Evolutionary conservation across 1,140 invertebrate genomes (phyloP), one percentile per base, ranked within the genome.

Genomic region (Lordiphosa mommai): DNA sequence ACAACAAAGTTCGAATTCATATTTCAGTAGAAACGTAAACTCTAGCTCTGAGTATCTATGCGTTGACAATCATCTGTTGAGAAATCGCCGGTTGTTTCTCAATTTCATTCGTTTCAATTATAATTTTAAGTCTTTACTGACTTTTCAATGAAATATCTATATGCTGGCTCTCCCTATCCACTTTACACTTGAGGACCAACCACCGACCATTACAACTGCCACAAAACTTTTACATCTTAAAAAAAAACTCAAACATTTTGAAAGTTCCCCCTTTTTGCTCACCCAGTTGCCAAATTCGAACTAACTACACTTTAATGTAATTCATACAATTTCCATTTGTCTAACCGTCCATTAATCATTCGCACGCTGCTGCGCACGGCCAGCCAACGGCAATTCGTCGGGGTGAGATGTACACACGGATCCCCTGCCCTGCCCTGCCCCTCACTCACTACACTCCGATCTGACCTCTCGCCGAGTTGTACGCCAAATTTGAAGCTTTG

Each of bases 231-330:
- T 61, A 51, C 38, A 47, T 60, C 52, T 67, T 77, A 71, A 34
- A 12, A 40, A 47, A 46, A 48, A 67, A 30, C 34, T 13, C 13
- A 10, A 57, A 49, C 41, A 60, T 70, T 65, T 74, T 29, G 44
- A 66, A 65, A 82, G 56, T 66, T 74, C 27, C 12, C 14, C 8
- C 32, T 27, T 23, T 47, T 32, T 2, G 5, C 2, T 23, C 29
- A 5, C 48, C 6, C 41, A 38, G 44, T 51, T 68, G 47, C 44
- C 49, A 69, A 67, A 59, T 67, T 51, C 61, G 51, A 76, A 84
- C 77, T 76, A 82, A 84, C 76, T 82, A 84, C 77, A 76, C 72
- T 82, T 84, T 84, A 84, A 82, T 82, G 76, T 76, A 84, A 82
- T 82, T 84, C 76, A 84, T 77, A 76, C 71, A 76, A 82, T 82